These are phyloP conservation scores for Dicyrtoma fusca DNA, from an alignment of 2,888 invertebrate species.

Conservation along the genomic window DNA sequence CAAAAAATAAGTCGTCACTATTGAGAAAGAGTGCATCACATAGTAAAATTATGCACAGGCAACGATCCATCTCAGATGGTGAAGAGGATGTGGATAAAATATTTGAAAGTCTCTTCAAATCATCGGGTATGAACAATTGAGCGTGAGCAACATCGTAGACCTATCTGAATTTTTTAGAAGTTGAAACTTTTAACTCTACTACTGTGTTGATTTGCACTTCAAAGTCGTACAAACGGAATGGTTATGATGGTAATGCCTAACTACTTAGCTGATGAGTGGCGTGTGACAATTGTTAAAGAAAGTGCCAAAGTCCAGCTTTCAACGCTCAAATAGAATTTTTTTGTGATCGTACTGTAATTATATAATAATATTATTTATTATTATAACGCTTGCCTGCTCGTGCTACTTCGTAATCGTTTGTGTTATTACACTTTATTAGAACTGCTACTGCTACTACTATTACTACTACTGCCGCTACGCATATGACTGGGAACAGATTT, in stretches of 20 bases:
- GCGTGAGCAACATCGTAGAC: constrained; percentile 7
- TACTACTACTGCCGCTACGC: constrained; percentile 9
- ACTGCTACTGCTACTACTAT: constrained; percentile 14
- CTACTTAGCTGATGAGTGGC: constrained; percentile 14
- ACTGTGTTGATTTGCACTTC: not conserved
- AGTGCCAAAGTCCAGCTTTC: constrained; percentile 20
- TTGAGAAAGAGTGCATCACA: constrained; percentile 59
- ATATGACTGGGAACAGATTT: too few species aligned
- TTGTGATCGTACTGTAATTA: constrained; percentile 1
- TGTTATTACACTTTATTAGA: constrained; percentile 7
- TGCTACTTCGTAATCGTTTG: constrained; percentile 8
- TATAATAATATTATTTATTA: constrained; percentile 3
- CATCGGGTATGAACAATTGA: constrained; percentile 58
- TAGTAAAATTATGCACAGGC: constrained; percentile 55
- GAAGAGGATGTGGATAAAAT: constrained; percentile 80
- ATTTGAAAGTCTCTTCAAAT: constrained; percentile 79
- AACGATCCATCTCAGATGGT: constrained; percentile 54
- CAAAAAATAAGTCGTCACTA: constrained; percentile 16
- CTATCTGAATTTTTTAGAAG: not conserved
- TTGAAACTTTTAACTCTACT: constrained; percentile 7
- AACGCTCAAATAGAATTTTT: constrained; percentile 7
- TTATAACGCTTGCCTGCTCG: constrained; percentile 24
- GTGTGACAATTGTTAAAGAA: constrained; percentile 13
- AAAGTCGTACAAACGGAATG: constrained; percentile 13
- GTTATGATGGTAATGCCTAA: constrained; percentile 5